Evolutionary conservation across 2,113 vertebrate genomes (phyloP).

Genomic region (Indicator maculatus): DNA sequence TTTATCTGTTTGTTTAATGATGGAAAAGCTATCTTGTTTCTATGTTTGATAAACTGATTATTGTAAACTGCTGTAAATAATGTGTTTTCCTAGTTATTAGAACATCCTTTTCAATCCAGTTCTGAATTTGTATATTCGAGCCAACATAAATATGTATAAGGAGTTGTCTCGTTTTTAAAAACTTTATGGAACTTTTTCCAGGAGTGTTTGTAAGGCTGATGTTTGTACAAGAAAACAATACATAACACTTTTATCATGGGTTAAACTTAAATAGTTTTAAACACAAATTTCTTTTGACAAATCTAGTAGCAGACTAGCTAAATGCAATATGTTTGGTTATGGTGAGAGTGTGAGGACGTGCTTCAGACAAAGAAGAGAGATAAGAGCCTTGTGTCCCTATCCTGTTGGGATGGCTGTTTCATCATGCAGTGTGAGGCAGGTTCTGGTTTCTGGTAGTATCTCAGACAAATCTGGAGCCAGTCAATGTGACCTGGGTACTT

Average conservation of each 20-base stretch:
- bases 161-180: background rate
- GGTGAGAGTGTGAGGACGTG: background rate
- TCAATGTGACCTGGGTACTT: background rate
- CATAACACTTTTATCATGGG: background rate
- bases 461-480: background rate
- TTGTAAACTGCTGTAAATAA: background rate
- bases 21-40: background rate
- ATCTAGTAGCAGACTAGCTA: background rate
- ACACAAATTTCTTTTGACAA: background rate
- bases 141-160: background rate
- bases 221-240: background rate
- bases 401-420: background rate
- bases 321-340: background rate
- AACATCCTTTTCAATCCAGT: background rate
- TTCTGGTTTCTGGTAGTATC: background rate
- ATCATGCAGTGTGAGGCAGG: too few relatives aligned
- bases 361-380: background rate
- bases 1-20: too few relatives aligned
- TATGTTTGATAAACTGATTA: background rate
- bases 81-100: background rate
- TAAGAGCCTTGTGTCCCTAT: background rate
- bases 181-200: background rate
- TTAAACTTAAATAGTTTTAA: background rate
- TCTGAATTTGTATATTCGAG: background rate
- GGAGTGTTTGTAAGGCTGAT: background rate